Percentiles rank a stretch among this genome's conserved stretches.
Conservation (phyloP, 2,888 invertebrate species). For the Chloroclysta siterata region DNA sequence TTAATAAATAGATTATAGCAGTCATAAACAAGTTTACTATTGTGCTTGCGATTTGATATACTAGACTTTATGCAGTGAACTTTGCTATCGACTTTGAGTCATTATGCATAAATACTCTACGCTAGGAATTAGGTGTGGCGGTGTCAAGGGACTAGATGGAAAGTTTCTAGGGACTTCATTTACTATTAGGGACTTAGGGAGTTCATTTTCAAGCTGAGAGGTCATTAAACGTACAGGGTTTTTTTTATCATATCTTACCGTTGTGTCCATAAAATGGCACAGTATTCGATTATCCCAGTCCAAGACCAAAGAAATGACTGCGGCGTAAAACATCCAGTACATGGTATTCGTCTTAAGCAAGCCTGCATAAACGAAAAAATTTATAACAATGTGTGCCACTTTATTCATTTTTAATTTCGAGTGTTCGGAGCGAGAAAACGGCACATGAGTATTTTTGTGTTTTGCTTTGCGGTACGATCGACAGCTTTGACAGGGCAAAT, state of each 20-base stretch:
- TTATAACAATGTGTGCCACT: constrained; percentile 49
- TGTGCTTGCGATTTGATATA: background rate
- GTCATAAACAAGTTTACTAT: constrained; percentile 5
- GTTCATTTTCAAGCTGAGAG: background rate
- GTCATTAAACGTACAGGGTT: too few relatives aligned
- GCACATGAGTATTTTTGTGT: constrained; percentile 35
- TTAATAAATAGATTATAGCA: background rate
- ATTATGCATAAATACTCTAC: too few relatives aligned
- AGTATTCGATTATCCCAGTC: constrained; percentile 53
- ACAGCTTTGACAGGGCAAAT: constrained; percentile 32
- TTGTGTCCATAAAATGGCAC: constrained; percentile 53
- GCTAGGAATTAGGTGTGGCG: background rate
- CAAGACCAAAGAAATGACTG: constrained; percentile 52
- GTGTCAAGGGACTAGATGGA: background rate
- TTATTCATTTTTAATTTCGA: constrained; percentile 49
- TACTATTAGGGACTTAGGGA: too few relatives aligned
- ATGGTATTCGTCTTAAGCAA: constrained; percentile 52
- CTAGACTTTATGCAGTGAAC: background rate
- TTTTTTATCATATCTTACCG: constrained; percentile 51
- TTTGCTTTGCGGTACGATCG: constrained; percentile 35
- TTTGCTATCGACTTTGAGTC: background rate
- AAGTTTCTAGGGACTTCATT: background rate
- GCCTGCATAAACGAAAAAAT: constrained; percentile 57
- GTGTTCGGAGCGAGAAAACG: constrained; percentile 29
- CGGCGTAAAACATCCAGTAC: constrained; percentile 61